Evolutionary conservation across 37 sponge, comb jelly and placozoan species (phyloP).

Genomic region (Haliclona indistincta): DNA sequence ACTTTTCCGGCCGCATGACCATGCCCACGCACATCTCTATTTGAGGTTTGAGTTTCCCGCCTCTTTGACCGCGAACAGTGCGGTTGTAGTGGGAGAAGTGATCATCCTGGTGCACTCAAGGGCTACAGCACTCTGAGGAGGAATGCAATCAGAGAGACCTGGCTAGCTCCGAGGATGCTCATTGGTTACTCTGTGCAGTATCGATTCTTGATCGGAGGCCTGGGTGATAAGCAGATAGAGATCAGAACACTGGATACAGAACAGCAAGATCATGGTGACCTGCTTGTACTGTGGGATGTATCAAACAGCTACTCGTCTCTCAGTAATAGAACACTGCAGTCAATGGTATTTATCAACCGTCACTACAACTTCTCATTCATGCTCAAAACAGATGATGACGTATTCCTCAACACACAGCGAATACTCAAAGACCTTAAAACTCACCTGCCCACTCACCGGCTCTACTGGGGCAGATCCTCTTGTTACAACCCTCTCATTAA

Average conservation of each 20-base stretch:
- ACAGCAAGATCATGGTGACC: conserved; percentile 3
- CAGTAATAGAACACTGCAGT: background rate
- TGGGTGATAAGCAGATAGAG: background rate
- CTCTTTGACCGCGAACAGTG: too few species aligned
- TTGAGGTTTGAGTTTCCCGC: too few species aligned
- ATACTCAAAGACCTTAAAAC: conserved; percentile 10
- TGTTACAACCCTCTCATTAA: background rate
- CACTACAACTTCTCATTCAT: conserved; percentile 16
- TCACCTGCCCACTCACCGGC: background rate
- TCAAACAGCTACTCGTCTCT: background rate
- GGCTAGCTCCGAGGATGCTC: conserved; percentile 20
- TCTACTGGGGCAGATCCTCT: conserved; percentile 60
- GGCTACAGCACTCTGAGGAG: conserved; percentile 3
- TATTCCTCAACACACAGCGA: conserved; percentile 9
- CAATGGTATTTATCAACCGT: background rate
- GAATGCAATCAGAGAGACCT: conserved; percentile 43
- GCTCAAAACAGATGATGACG: conserved; percentile 73
- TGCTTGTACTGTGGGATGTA: conserved; percentile 4
- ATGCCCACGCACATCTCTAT: too few species aligned
- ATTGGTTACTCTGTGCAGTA: background rate
- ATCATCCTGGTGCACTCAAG: too few species aligned
- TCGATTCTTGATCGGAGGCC: background rate
- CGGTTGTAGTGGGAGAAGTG: too few species aligned
- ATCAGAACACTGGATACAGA: background rate
- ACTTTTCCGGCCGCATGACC: too few species aligned